A percentile compares a stretch with the other conserved stretches of the same genome.
These are phyloP conservation scores for Mylabris sibirica DNA, from an alignment of 2,888 invertebrate species.

Conservation along the genomic window DNA sequence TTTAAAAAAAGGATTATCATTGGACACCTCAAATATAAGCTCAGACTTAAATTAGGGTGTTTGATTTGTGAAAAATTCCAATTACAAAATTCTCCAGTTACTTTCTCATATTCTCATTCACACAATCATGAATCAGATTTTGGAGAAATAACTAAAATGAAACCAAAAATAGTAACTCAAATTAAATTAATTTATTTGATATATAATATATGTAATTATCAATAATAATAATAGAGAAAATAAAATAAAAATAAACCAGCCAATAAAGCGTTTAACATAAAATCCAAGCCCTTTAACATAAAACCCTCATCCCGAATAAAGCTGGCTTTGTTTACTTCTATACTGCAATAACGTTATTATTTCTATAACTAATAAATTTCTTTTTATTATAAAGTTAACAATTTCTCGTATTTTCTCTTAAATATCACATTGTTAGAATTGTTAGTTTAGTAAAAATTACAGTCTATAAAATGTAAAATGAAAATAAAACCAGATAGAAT, in stretches of 20 bases:
- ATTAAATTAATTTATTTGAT: neutral
- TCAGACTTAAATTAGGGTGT: neutral
- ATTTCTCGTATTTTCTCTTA: constrained; percentile 26
- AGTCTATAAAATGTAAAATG: constrained; percentile 31
- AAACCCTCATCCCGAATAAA: constrained; percentile 22
- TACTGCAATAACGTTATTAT: constrained; percentile 31
- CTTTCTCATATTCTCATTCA: neutral
- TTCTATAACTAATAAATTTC: constrained; percentile 38
- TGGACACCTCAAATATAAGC: constrained; percentile 6
- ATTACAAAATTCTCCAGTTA: neutral
- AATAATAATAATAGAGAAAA: neutral
- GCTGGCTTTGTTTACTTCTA: constrained; percentile 15
- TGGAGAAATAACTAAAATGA: neutral
- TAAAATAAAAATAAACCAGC: neutral
- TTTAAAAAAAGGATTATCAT: neutral
- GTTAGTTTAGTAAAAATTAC: constrained; percentile 37
- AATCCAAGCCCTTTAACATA: constrained; percentile 47
- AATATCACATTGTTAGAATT: constrained; percentile 56
- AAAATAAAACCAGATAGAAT: constrained; percentile 29
- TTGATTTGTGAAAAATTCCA: neutral
- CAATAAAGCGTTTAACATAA: constrained; percentile 41
- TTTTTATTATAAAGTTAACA: constrained; percentile 38
- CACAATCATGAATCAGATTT: neutral
- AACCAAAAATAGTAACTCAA: neutral
- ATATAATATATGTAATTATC: neutral